These are phyloP conservation scores for Miniopterus natalensis DNA, from an alignment of 2,113 vertebrate genomes.

Conservation along the genomic window DNA sequence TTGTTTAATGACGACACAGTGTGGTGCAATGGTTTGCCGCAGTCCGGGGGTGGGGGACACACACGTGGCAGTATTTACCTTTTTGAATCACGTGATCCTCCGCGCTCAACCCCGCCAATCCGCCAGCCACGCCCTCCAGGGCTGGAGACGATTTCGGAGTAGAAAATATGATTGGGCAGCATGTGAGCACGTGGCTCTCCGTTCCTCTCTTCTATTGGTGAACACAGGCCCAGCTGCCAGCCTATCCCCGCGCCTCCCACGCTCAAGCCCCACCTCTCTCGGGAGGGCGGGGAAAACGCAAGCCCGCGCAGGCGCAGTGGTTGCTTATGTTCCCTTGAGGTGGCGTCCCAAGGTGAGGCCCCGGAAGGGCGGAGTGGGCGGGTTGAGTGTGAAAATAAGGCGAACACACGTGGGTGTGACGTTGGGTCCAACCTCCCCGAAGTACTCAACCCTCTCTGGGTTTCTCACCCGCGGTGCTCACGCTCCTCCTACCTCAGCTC, in stretches of 20 bases:
- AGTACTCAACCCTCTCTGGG: rapidly evolving
- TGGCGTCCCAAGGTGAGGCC: rapidly evolving
- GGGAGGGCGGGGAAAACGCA: rapidly evolving
- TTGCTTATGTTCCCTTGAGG: rapidly evolving
- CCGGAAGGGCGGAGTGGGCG: too few relatives aligned
- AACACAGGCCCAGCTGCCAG: rapidly evolving
- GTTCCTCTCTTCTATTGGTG: neutral
- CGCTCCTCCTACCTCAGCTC: rapidly evolving
- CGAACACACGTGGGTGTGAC: neutral
- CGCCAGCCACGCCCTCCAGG: rapidly evolving
- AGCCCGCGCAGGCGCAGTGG: neutral
- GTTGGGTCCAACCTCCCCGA: neutral
- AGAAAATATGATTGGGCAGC: neutral
- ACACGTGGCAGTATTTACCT: conserved; percentile 68
- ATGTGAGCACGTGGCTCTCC: rapidly evolving
- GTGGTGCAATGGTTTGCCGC: rapidly evolving
- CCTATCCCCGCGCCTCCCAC: rapidly evolving
- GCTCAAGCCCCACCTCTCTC: neutral
- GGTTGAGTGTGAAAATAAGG: neutral
- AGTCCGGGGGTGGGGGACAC: neutral
- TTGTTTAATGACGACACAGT: neutral
- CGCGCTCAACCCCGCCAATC: rapidly evolving
- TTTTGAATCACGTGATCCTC: neutral
- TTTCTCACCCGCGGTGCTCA: rapidly evolving
- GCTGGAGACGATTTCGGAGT: neutral